Percentiles rank a stretch among this genome's conserved stretches.
These are phyloP conservation scores for Acrobasis suavella DNA, from an alignment of 2,888 invertebrate species.

Conservation along the genomic window DNA sequence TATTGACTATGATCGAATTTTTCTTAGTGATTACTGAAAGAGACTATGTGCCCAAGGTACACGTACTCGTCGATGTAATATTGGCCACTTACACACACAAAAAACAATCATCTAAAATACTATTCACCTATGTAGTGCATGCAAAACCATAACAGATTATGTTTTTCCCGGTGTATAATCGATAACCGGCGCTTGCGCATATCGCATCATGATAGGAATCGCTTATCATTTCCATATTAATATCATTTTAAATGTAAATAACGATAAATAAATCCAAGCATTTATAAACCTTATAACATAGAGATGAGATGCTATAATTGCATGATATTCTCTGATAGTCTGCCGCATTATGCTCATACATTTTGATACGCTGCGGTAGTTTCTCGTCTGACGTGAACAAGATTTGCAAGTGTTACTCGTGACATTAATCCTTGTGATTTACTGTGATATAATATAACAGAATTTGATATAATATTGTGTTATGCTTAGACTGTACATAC, in stretches of 20 bases:
- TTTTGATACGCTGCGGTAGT: constrained; percentile 9
- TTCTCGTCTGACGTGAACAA: neutral
- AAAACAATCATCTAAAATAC: too few species aligned
- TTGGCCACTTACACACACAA: too few species aligned
- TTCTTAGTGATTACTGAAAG: too few species aligned
- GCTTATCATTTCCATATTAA: constrained; percentile 61
- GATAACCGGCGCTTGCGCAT: constrained; percentile 24
- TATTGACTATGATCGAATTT: too few species aligned
- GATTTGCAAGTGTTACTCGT: constrained; percentile 1
- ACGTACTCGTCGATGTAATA: too few species aligned
- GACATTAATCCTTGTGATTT: constrained; percentile 4
- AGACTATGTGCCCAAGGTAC: too few species aligned
- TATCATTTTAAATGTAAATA: constrained; percentile 71
- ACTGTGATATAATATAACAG: neutral
- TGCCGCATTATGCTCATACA: constrained; percentile 11
- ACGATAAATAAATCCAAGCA: constrained; percentile 46
- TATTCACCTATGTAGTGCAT: too few species aligned
- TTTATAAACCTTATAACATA: neutral
- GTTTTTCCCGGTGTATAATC: neutral
- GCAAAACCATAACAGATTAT: too few species aligned
- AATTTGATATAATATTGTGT: neutral
- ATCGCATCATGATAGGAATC: constrained; percentile 30
- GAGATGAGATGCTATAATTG: neutral
- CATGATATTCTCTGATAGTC: neutral
- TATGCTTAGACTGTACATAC: neutral